Conservation (phyloP, 1,140 invertebrate genomes). For the Aphelenchoides besseyi region DNA sequence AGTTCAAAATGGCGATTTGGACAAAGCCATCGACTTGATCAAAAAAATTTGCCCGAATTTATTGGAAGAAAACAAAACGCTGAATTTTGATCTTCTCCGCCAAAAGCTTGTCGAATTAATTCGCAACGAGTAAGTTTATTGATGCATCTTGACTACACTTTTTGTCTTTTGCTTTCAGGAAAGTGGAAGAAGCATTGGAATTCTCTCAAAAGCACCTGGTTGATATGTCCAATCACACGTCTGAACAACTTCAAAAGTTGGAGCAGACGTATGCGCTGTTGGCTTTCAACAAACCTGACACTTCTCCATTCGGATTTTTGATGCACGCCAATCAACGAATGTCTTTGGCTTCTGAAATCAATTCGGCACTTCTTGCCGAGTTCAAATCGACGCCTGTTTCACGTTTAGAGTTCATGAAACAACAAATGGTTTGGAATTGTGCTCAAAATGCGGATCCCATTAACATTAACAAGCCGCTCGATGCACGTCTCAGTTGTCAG, state of each 20-base stretch:
- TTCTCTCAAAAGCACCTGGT: constrained; percentile 44
- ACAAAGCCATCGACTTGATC: constrained; percentile 85
- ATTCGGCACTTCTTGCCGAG: constrained; percentile 32
- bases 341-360: constrained; percentile 39
- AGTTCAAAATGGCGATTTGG: constrained; percentile 85
- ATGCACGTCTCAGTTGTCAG: background rate
- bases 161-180: constrained; percentile 23
- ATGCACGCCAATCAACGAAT: constrained; percentile 85
- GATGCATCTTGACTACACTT: constrained; percentile 27
- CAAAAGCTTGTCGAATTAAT: constrained; percentile 46
- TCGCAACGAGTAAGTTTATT: constrained; percentile 36
- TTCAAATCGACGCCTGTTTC: constrained; percentile 20
- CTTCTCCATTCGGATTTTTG: constrained; percentile 88
- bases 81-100: constrained; percentile 86
- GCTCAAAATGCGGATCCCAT: background rate
- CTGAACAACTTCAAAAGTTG: constrained; percentile 62
- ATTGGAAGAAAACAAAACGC: constrained; percentile 85
- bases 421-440: constrained; percentile 46
- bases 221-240: constrained; percentile 38
- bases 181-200: constrained; percentile 42
- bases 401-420: constrained; percentile 33
- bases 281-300: constrained; percentile 91
- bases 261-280: constrained; percentile 83
- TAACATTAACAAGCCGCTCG: background rate
- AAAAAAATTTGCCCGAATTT: constrained; percentile 90